Percentiles rank a stretch among this genome's conserved stretches.
phyloP scores from a whole-genome alignment of 2,113 vertebrate species.

The Nesoenas mayeri region DNA sequence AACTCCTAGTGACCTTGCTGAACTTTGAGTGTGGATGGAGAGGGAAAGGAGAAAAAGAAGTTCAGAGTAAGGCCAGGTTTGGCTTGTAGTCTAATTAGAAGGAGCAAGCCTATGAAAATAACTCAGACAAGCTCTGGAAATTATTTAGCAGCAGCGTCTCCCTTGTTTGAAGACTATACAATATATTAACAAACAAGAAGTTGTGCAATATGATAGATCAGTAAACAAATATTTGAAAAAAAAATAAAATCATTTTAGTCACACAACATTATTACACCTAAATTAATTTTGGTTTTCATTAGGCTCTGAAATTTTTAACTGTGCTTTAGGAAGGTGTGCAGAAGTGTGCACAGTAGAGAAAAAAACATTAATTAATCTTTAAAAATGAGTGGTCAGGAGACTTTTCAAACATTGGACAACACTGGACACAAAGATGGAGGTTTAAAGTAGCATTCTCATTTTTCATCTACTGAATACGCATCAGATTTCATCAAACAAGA shows the following conservation, averaged over 20 bases:
- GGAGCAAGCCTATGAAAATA: neutral
- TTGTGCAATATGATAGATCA: neutral
- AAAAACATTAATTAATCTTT: neutral
- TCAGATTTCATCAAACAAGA: neutral
- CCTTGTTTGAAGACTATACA: neutral
- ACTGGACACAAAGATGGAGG: fast-evolving
- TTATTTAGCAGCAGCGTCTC: neutral
- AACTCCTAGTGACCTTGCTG: neutral
- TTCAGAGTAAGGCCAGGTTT: neutral
- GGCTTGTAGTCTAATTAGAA: neutral
- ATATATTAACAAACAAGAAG: neutral
- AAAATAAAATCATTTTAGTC: neutral
- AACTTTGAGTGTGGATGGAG: neutral
- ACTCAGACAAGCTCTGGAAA: neutral
- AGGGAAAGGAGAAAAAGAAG: neutral
- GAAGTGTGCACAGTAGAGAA: neutral
- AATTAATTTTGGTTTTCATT: neutral
- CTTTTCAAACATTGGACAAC: neutral
- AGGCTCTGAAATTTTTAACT: neutral
- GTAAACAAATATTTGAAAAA: neutral
- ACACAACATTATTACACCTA: neutral
- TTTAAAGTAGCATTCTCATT: neutral
- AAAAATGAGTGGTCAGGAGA: neutral
- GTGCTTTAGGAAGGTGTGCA: neutral
- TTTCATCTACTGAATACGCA: neutral